phyloP scores from a whole-genome alignment of 1,140 invertebrate genomes.

The Adoxophyes honmai region DNA sequence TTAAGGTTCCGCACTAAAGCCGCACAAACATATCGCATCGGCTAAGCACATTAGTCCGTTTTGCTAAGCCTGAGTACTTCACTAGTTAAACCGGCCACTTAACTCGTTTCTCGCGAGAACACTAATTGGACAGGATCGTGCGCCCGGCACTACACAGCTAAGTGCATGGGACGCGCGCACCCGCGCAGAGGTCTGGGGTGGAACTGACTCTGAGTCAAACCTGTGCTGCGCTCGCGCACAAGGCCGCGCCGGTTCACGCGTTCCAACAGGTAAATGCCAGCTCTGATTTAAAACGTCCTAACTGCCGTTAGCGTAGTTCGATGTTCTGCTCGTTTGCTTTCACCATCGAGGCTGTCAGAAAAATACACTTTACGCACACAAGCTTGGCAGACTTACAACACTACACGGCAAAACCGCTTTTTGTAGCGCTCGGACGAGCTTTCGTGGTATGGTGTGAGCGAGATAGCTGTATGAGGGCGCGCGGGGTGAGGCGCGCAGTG shows the following conservation, averaged over 20 bases:
- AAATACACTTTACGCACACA: slow-evolving; percentile 67
- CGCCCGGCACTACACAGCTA: slow-evolving; percentile 35
- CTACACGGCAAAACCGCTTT: slow-evolving; percentile 67
- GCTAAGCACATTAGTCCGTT: slow-evolving; percentile 45
- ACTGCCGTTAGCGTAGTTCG: slow-evolving; percentile 35
- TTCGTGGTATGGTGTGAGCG: slow-evolving; percentile 49
- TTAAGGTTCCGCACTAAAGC: slow-evolving; percentile 46
- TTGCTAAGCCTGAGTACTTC: slow-evolving; percentile 46
- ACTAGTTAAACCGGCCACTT: slow-evolving; percentile 67
- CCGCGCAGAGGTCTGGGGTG: slow-evolving; percentile 63
- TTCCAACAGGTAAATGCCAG: slow-evolving; percentile 71
- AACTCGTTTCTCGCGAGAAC: slow-evolving; percentile 69
- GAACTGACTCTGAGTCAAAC: slow-evolving; percentile 68
- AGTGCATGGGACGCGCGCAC: slow-evolving; percentile 47
- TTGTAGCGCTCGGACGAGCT: slow-evolving; percentile 61
- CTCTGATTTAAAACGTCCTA: slow-evolving; percentile 48
- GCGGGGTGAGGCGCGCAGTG: slow-evolving; percentile 47
- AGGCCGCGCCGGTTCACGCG: slow-evolving; percentile 73
- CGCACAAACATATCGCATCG: slow-evolving; percentile 46
- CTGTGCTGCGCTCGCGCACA: slow-evolving; percentile 73
- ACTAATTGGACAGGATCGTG: slow-evolving; percentile 72
- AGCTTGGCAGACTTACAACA: slow-evolving; percentile 36
- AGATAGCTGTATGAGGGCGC: slow-evolving; percentile 43
- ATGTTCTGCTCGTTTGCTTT: slow-evolving; percentile 48
- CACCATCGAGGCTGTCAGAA: slow-evolving; percentile 48